Evolutionary conservation across 2,113 vertebrate genomes (phyloP).

Genomic region (Aspiorhynchus laticeps): DNA sequence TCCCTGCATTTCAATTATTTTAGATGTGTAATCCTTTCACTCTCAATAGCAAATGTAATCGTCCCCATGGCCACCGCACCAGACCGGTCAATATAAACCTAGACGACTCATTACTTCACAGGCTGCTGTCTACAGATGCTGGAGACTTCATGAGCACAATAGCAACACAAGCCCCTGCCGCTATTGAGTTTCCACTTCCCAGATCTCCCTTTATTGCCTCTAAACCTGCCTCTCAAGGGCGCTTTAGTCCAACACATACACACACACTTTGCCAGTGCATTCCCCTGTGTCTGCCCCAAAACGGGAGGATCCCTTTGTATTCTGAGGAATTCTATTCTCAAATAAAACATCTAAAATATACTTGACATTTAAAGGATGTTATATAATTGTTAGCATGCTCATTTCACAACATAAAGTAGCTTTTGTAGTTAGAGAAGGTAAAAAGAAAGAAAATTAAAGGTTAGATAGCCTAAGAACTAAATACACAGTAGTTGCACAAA

Average conservation of each 20-base stretch:
- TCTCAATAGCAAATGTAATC: constrained; percentile 81
- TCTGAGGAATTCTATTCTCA: neutral
- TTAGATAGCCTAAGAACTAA: neutral
- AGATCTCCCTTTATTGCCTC: constrained; percentile 76
- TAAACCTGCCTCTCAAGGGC: constrained; percentile 75
- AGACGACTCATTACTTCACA: constrained; percentile 80
- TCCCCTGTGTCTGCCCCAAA: neutral
- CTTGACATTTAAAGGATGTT: neutral
- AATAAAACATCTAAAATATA: neutral
- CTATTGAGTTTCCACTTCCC: constrained; percentile 78
- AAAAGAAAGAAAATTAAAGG: neutral
- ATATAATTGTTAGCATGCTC: neutral
- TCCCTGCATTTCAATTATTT: constrained; percentile 79
- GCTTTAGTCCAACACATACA: constrained; percentile 75
- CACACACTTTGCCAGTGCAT: constrained; percentile 42
- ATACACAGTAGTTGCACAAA: neutral
- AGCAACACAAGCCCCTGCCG: constrained; percentile 67
- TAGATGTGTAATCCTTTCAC: constrained; percentile 78
- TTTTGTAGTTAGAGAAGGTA: neutral
- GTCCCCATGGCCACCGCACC: constrained; percentile 75
- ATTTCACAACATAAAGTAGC: neutral
- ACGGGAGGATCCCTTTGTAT: constrained; percentile 2
- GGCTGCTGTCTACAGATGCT: constrained; percentile 70
- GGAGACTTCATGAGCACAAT: constrained; percentile 73
- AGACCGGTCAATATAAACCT: constrained; percentile 78